Conservation (phyloP, 2,113 vertebrate genomes). For the Caloenas nicobarica region DNA sequence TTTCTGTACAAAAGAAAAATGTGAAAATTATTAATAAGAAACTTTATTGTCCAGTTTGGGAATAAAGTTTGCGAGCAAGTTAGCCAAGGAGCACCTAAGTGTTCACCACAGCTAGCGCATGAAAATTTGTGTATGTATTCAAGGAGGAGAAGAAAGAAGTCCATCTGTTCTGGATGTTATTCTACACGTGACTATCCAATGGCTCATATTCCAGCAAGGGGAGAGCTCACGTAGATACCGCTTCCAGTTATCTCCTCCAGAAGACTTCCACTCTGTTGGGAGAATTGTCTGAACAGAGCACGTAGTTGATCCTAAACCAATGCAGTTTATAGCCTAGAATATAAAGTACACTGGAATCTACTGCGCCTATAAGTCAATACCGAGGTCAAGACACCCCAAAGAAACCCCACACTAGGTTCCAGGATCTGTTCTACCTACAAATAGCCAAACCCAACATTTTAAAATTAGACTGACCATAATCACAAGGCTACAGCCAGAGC, state of each 20-base stretch:
- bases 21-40: background rate
- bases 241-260: background rate
- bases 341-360: background rate
- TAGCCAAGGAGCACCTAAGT: background rate
- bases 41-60: background rate
- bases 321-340: background rate
- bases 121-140: background rate
- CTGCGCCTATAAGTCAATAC: background rate
- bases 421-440: background rate
- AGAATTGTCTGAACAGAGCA: background rate
- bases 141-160: background rate
- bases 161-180: background rate
- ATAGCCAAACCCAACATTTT: background rate
- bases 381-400: background rate
- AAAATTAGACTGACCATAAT: background rate
- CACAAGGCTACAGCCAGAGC: background rate
- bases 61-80: background rate
- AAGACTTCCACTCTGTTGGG: background rate
- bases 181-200: background rate
- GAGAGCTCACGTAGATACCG: background rate
- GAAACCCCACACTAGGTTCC: background rate
- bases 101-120: background rate
- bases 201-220: background rate
- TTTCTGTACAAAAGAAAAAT: background rate
- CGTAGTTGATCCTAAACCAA: background rate